Base-by-base conservation (phyloP, 1,140 invertebrate species). In the Augochlora pura region DNA sequence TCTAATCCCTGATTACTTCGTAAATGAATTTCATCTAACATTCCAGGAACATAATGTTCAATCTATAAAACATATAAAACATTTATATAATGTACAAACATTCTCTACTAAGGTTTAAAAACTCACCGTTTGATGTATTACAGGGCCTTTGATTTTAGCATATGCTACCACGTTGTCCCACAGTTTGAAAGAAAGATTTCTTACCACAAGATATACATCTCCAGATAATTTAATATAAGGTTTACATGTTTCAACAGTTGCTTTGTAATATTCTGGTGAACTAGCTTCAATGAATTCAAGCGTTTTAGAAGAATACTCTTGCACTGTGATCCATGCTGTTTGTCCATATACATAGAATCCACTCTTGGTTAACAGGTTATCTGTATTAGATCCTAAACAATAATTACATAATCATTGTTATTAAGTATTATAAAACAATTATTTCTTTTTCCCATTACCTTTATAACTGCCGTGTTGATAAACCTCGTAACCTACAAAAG, bases 1-100 rank as follows among this genome's bases (percentile, higher is more conserved):
- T 90, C 87, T 14, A 90, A 70, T 72, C 84, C 84, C 79, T 88
- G 87, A 18, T 78, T 74, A 83, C 84, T 88, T 63, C 82, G 74
- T 39, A 87, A 83, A 70, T 85, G 85, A 59, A 91, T 67, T 83
- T 88, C 86, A 27, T 94, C 94, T 49, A 96, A 88, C 38, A 96
- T 90, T 67, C 96, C 96, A 23, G 96, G 96, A 59, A 94, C 94
- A 90, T 96, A 96, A 76, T 94, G 89, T 72, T 97, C 96, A 83
- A 96, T 94, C 91, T 96, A 92, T 81, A 71, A 68, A 80, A 2
- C 0, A 77, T 14, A 52, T 27, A 59, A 63, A 80, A 64, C 42
- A 72, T 77, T 63, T 62, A 65, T 18, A 65, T 76, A 65, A 62
- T 27, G 4, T 54, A 52, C 12, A 62, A 54, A 10, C 21, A 12